Evolutionary conservation across 1,140 invertebrate genomes (phyloP), one percentile per base, ranked within the genome.

Genomic region (Drosophila parabipectinata): DNA sequence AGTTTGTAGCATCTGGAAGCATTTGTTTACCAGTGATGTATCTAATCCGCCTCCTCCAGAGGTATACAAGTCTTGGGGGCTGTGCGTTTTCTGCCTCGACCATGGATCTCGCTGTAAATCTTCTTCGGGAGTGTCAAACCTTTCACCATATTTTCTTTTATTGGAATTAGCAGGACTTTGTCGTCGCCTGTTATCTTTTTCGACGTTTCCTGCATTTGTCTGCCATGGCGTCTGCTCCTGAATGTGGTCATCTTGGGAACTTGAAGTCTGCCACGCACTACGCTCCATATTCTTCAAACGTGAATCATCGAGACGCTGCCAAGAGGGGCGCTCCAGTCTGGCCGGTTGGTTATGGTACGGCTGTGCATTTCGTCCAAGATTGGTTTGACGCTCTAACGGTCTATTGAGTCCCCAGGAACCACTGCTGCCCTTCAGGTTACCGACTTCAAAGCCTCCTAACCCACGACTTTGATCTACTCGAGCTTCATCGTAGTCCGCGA

Each of bases 1-100:
- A 15, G 62, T 72, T 28, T 72, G 45, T 24, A 78, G 26, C 73
- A 74, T 77, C 67, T 69, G 75, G 41, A 91, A 83, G 56, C 79
- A 91, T 6, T 39, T 58, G n/a, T 50, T 60, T 18, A 80, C 62
- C 26, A 68, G n/a, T 12, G 51, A 52, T 1, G 64, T 28, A 47
- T 83, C 53, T 1, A 53, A 8, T 1, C 34, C 10, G 0, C 52
- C 60, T 4, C n/a, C 26, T 8, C 28, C 18, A 14, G 34, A n/a
- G 28, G 58, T 9, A 8, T 62, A 32, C 26, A 9, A 7, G 9
- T 51, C 44, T 12, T 44, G 48, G n/a, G 10, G 39, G 12, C 34
- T 53, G 30, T 56, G 50, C 15, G 53, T 39, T n/a, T 12, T 44
- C 7, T 4, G 18, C 9, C 45, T 54, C 2, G 39, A 32, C 69